Conservation (phyloP, 2,113 vertebrate genomes). For the Eublepharis macularius region DNA sequence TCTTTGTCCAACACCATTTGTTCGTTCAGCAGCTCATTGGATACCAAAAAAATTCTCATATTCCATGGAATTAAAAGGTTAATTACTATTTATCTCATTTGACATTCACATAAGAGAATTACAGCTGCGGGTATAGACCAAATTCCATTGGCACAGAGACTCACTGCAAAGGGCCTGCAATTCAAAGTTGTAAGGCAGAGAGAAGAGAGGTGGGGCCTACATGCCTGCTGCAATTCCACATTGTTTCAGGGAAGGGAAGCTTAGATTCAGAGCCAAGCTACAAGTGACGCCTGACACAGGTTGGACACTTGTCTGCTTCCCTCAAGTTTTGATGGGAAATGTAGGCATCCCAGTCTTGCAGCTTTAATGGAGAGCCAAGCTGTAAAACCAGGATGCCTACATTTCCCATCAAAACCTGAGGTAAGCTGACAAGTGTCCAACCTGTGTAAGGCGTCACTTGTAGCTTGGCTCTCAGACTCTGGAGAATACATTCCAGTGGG, state of each 20-base stretch:
- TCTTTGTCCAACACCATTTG: neutral
- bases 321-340: too few relatives aligned
- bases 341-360: too few relatives aligned
- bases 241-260: neutral
- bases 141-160: neutral
- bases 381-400: too few relatives aligned
- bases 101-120: neutral
- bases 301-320: too few relatives aligned
- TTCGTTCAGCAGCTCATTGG: neutral
- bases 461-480: too few relatives aligned
- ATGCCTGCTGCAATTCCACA: neutral
- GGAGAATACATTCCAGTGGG: too few relatives aligned
- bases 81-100: neutral
- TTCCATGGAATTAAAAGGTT: neutral
- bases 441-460: too few relatives aligned
- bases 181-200: neutral
- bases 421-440: too few relatives aligned
- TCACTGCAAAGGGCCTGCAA: neutral
- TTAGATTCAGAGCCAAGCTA: too few relatives aligned
- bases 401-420: too few relatives aligned
- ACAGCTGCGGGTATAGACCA: neutral
- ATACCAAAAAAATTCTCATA: neutral
- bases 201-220: neutral
- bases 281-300: too few relatives aligned
- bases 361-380: too few relatives aligned